Evolutionary conservation across 2,113 vertebrate species (phyloP).

Genomic region (Talpa occidentalis): DNA sequence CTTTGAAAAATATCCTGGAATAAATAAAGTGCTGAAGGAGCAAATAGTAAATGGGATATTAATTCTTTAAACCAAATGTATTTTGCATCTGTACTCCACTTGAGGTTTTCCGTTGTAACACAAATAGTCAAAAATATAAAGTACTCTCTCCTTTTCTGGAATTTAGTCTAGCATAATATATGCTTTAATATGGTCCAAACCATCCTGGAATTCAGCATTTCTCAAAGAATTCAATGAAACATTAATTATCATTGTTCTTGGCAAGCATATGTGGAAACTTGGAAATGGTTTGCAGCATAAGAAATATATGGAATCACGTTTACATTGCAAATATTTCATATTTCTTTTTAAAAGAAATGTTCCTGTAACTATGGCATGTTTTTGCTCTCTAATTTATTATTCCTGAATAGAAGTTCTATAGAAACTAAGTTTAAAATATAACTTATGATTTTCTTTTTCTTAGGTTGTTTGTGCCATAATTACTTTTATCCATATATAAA

Average conservation of each 20-base stretch:
- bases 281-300: slow-evolving; percentile 60
- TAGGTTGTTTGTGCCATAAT: background rate
- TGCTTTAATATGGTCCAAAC: slow-evolving; percentile 58
- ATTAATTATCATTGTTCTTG: slow-evolving; percentile 81
- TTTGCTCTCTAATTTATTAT: slow-evolving; percentile 68
- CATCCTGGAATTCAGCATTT: slow-evolving; percentile 65
- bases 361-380: slow-evolving; percentile 58
- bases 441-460: slow-evolving; percentile 34
- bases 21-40: background rate
- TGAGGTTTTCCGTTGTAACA: background rate
- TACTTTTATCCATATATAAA: slow-evolving; percentile 22
- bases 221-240: slow-evolving; percentile 71
- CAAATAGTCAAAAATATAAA: slow-evolving; percentile 59
- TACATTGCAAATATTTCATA: slow-evolving; percentile 68
- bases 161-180: slow-evolving; percentile 63
- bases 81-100: slow-evolving; percentile 46
- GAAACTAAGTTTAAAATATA: slow-evolving; percentile 26
- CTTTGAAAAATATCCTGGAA: background rate
- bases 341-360: slow-evolving; percentile 66
- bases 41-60: background rate
- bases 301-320: slow-evolving; percentile 63
- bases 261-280: slow-evolving; percentile 73
- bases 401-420: slow-evolving; percentile 23
- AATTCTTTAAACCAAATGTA: slow-evolving; percentile 25
- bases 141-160: slow-evolving; percentile 47